A percentile compares a stretch with the other conserved stretches of the same genome.
Conservation (phyloP, 2,113 vertebrate genomes). For the Labrus mixtus region DNA sequence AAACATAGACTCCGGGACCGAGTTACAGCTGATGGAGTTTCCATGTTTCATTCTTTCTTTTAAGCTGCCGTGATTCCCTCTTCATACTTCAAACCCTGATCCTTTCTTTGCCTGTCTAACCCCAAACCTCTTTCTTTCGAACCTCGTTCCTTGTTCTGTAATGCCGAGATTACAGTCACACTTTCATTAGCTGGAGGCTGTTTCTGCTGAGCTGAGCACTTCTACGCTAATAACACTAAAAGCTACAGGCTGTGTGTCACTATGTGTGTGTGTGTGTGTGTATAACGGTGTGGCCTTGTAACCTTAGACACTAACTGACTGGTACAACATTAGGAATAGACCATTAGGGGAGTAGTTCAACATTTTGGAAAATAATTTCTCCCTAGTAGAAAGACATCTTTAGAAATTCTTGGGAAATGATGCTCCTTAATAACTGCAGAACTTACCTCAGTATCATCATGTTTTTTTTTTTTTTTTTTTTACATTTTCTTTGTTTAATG, state of each 20-base stretch:
- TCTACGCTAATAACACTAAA: conserved; percentile 66
- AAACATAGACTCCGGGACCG: conserved; percentile 9
- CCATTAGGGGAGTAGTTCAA: neutral
- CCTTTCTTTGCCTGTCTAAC: conserved; percentile 39
- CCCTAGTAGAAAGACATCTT: neutral
- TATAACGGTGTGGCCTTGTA: conserved; percentile 13
- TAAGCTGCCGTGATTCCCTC: conserved; percentile 26
- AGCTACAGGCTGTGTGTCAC: conserved; percentile 43
- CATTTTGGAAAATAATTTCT: neutral
- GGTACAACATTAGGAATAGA: neutral
- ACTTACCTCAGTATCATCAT: too few relatives aligned
- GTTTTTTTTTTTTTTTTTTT: too few relatives aligned
- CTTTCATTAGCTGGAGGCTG: conserved; percentile 68
- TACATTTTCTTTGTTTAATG: too few relatives aligned
- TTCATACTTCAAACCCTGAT: conserved; percentile 20
- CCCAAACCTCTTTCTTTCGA: neutral
- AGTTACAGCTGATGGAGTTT: conserved; percentile 45
- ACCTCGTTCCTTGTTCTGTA: conserved; percentile 32
- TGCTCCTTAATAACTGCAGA: too few relatives aligned
- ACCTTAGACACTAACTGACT: conserved; percentile 30
- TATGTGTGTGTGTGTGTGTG: conserved; percentile 15
- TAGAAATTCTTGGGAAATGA: too few relatives aligned
- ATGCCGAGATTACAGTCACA: conserved; percentile 71
- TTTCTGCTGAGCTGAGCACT: conserved; percentile 71
- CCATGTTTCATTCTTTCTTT: conserved; percentile 29